phyloP scores from a whole-genome alignment of 2,888 invertebrate genomes.

The Clepsis dumicolana region DNA sequence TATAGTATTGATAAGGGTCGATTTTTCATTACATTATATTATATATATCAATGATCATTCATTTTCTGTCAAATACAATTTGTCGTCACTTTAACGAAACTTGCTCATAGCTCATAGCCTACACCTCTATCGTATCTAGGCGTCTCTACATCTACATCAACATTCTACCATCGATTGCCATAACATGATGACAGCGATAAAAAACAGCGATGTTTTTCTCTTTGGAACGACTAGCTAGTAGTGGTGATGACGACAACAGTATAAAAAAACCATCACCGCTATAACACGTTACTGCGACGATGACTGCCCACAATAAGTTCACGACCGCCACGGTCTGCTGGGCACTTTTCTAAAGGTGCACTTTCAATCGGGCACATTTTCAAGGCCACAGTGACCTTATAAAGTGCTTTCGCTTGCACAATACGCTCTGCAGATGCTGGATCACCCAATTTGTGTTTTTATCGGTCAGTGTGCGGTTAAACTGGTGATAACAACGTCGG shows the following conservation, averaged over 20 bases:
- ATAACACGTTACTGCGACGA: conserved; percentile 45
- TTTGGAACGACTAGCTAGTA: too few species aligned
- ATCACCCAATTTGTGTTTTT: conserved; percentile 22
- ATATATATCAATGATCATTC: too few species aligned
- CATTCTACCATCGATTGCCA: background rate
- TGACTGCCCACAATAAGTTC: conserved; percentile 69
- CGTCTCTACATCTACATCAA: background rate
- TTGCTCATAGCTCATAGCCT: background rate
- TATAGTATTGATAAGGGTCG: too few species aligned
- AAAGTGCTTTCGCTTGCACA: conserved; percentile 41
- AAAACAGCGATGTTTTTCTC: background rate
- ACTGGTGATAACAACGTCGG: background rate
- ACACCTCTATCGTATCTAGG: background rate
- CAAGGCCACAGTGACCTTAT: conserved; percentile 73
- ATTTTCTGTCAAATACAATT: too few species aligned
- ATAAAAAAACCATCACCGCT: conserved; percentile 13
- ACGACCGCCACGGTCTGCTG: conserved; percentile 76
- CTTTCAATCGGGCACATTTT: conserved; percentile 73
- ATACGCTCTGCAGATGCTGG: conserved; percentile 22
- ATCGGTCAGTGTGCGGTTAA: background rate
- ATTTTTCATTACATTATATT: too few species aligned
- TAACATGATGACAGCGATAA: background rate
- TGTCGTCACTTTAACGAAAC: too few species aligned
- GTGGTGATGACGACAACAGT: conserved; percentile 6
- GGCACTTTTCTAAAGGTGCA: conserved; percentile 75